These are phyloP conservation scores for Epizoanthus illoricatus DNA, from an alignment of 92 coral and sea anemone species.

Conservation along the genomic window DNA sequence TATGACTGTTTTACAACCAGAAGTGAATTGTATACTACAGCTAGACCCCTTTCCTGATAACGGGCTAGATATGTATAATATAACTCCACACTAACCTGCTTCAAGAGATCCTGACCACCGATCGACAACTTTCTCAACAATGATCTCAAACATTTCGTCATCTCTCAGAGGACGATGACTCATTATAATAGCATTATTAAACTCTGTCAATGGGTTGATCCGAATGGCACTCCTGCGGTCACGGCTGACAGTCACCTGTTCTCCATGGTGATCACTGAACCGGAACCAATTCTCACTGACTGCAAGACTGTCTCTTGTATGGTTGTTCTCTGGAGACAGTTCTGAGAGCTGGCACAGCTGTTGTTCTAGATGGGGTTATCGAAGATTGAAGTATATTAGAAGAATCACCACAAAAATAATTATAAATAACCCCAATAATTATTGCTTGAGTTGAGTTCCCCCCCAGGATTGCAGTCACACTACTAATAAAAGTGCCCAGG, in stretches of 20 bases:
- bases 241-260: constrained; percentile 83
- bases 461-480: too few species aligned
- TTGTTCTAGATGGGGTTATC: constrained; percentile 1
- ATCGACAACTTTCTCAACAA: constrained; percentile 80
- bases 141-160: constrained; percentile 73
- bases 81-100: constrained; percentile 55
- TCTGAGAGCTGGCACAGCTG: constrained; percentile 18
- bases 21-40: too few species aligned
- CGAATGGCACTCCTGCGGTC: constrained; percentile 84
- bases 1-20: too few species aligned
- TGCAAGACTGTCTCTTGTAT: constrained; percentile 29
- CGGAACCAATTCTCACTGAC: constrained; percentile 79
- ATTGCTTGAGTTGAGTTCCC: too few species aligned
- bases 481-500: too few species aligned
- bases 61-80: not conserved
- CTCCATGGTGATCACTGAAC: constrained; percentile 82
- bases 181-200: constrained; percentile 92
- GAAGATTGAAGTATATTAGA: not conserved
- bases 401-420: too few species aligned
- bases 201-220: constrained; percentile 89
- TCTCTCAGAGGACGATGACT: constrained; percentile 89
- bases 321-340: constrained; percentile 1
- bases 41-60: too few species aligned
- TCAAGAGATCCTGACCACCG: constrained; percentile 88
- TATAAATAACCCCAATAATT: not conserved